Conservation (phyloP, 2,113 vertebrate genomes). For the Pristiophorus japonicus region DNA sequence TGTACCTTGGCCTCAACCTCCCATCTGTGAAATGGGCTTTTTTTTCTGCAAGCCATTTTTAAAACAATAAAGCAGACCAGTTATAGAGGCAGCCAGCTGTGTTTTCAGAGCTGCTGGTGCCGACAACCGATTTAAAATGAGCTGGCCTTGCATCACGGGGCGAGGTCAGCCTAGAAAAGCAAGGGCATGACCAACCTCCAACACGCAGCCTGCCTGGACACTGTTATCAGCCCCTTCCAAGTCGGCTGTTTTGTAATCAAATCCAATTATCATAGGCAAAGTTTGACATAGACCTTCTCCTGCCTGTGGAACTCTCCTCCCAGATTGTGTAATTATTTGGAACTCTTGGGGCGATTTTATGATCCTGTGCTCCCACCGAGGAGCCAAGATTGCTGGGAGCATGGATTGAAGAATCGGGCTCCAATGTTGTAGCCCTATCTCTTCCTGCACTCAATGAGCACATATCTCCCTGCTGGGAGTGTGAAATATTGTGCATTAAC, state of each 20-base stretch:
- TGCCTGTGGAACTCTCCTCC: background rate
- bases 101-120: background rate
- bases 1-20: background rate
- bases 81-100: background rate
- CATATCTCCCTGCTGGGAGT: background rate
- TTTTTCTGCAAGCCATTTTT: background rate
- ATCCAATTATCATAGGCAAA: background rate
- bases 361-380: background rate
- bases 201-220: background rate
- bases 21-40: background rate
- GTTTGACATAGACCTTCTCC: background rate
- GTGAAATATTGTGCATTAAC: background rate
- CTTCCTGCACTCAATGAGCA: background rate
- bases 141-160: too few relatives aligned
- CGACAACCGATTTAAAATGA: too few relatives aligned
- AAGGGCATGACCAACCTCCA: background rate
- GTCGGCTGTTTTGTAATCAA: background rate
- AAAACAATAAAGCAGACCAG: background rate
- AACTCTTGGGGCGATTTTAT: background rate
- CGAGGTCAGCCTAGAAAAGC: background rate
- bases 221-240: background rate
- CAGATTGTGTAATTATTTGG: background rate
- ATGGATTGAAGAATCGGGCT: background rate
- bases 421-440: background rate
- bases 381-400: background rate